These are phyloP conservation scores for Alosa sapidissima DNA, from an alignment of 2,797 vertebrate genomes.

Conservation along the genomic window DNA sequence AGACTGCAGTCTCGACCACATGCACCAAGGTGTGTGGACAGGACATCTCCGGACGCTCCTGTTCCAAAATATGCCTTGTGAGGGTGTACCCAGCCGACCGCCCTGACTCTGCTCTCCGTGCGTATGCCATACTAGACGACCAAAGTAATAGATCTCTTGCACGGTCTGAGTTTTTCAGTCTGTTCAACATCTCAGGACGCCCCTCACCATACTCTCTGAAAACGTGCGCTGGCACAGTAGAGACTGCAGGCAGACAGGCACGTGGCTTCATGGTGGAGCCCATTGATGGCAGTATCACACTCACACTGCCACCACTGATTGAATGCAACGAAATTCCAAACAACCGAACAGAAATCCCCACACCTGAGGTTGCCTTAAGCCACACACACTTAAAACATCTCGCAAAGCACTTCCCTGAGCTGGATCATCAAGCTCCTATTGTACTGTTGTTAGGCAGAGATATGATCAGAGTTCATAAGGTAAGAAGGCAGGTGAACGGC, in stretches of 20 bases:
- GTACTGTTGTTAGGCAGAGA: background rate
- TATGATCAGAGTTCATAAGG: constrained; percentile 12
- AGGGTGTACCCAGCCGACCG: constrained; percentile 17
- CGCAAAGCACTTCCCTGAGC: background rate
- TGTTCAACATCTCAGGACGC: background rate
- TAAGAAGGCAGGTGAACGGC: background rate
- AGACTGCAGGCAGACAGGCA: background rate
- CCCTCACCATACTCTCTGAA: background rate
- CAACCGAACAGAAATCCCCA: background rate
- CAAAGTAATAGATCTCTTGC: constrained; percentile 29
- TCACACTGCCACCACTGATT: background rate
- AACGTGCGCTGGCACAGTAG: background rate
- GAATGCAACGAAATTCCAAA: constrained; percentile 23
- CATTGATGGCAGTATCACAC: background rate
- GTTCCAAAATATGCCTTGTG: constrained; percentile 27
- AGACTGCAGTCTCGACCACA: background rate
- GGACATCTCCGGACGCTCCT: background rate
- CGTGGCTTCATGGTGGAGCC: background rate
- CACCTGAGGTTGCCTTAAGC: constrained; percentile 1
- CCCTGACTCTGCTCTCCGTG: background rate
- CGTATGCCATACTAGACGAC: constrained; percentile 18
- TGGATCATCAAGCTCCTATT: background rate
- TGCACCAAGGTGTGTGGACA: constrained; percentile 28
- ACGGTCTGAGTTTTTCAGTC: constrained; percentile 17
- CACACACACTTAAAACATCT: constrained; percentile 3